Percentiles rank a stretch among this genome's conserved stretches.
Conservation (phyloP, 2,113 vertebrate species). For the Pseudois nayaur region DNA sequence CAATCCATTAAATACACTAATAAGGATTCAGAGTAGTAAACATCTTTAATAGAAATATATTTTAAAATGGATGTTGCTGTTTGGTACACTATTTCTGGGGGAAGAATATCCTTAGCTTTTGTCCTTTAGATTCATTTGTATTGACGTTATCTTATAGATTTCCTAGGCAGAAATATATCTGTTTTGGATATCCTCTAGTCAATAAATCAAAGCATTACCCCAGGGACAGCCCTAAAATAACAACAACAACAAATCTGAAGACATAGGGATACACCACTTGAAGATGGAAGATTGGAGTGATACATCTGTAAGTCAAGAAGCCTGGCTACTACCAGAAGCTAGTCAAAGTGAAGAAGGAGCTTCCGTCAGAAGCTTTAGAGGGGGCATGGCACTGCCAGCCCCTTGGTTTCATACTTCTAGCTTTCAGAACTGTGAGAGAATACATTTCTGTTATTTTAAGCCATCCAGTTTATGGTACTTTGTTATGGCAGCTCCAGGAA, state of each 20-base stretch:
- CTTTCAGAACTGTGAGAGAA: neutral
- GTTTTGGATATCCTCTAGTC: neutral
- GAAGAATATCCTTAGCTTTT: neutral
- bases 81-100: neutral
- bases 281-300: neutral
- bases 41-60: neutral
- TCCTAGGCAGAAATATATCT: neutral
- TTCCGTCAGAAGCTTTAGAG: neutral
- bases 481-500: neutral
- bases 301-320: neutral
- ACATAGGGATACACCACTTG: neutral
- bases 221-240: neutral
- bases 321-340: neutral
- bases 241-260: neutral
- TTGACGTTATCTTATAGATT: neutral
- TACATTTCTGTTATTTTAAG: neutral
- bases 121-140: neutral
- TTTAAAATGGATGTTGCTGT: neutral
- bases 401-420: neutral
- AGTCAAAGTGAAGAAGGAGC: neutral
- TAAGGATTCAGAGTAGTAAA: neutral
- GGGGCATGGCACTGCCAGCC: neutral
- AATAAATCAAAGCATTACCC: neutral
- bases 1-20: neutral
- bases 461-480: neutral